Conservation (phyloP, 2,888 invertebrate species). For the Dendrolimus houi region DNA sequence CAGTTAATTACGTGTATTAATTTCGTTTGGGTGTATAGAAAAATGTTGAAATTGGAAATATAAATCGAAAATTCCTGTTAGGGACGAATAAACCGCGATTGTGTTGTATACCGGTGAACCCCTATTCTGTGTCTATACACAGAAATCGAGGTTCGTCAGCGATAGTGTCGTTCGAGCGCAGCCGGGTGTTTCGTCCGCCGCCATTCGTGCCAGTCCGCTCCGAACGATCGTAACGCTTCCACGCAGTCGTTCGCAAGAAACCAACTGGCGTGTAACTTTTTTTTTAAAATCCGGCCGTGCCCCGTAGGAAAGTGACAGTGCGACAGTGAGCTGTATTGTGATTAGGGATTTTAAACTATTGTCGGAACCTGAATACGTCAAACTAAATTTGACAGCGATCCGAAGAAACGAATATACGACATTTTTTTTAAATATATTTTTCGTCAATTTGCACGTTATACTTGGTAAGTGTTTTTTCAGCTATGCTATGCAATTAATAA, state of each 20-base stretch:
- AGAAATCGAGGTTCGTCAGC: conserved; percentile 31
- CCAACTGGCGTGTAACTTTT: conserved; percentile 41
- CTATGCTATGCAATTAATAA: not conserved
- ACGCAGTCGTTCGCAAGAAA: conserved; percentile 26
- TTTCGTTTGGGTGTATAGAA: not conserved
- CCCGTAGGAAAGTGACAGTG: conserved; percentile 57
- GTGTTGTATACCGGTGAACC: conserved; percentile 7
- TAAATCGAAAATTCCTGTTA: conserved; percentile 1
- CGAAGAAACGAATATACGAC: conserved; percentile 34
- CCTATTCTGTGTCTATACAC: conserved; percentile 29
- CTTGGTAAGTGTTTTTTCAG: conserved; percentile 35
- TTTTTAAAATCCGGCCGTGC: conserved; percentile 49
- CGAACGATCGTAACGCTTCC: conserved; percentile 51
- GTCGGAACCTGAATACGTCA: conserved; percentile 34
- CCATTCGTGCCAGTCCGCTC: conserved; percentile 43
- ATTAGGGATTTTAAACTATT: conserved; percentile 30
- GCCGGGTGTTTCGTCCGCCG: conserved; percentile 18
- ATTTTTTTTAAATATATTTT: conserved; percentile 18
- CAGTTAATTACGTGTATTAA: too few relatives aligned
- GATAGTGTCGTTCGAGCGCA: conserved; percentile 19
- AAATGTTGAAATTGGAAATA: conserved; percentile 2
- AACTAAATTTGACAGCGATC: conserved; percentile 33
- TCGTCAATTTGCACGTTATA: conserved; percentile 46
- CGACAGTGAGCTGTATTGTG: conserved; percentile 58
- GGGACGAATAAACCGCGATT: too few relatives aligned